Evolutionary conservation across 1,140 invertebrate genomes (phyloP), one percentile per base, ranked within the genome.

Genomic region (Formica exsecta): DNA sequence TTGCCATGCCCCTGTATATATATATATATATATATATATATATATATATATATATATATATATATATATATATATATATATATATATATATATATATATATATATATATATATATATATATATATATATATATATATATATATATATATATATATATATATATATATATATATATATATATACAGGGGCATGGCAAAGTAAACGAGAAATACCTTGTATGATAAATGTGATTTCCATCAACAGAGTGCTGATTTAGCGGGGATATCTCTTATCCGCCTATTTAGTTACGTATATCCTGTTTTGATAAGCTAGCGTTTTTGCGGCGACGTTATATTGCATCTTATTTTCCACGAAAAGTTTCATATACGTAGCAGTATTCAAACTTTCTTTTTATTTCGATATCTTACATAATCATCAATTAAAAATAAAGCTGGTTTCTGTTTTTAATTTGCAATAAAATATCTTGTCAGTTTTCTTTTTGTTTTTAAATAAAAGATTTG

Each of bases 211-310:
- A 61, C 36, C 38, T 83, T 38, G 51, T 11, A n/a, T 25, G 19
- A 36, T 25, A 44, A 61, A 61, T 19, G 25, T 36, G 36, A 4
- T 68, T 79, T 36, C 13, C 29, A 29, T 16, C 9, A 44, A 22
- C 54, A 9, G 16, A 80, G 25, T 41, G 25, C 81, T 65, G n/a
- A 51, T 77, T 65, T 57, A 76, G 13, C 44, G 1, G 32, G 13
- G 7, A 5, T 74, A 29, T 32, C 32, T 73, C 25, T 48, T 36
- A 61, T 29, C 0, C 1, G 38, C 48, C 3, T 76, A 51, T 80
- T 73, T 61, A 48, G 68, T 51, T 25, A 22, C 25, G 36, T 32
- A 22, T 25, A 76, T 86, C 76, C 87, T 86, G 84, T 65, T 61
- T 19, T 16, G 87, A 73, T 83, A 86, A 80, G 11, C 3, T 44